phyloP scores from a whole-genome alignment of 2,113 vertebrate genomes.

The Epinephelus cyanopodus region DNA sequence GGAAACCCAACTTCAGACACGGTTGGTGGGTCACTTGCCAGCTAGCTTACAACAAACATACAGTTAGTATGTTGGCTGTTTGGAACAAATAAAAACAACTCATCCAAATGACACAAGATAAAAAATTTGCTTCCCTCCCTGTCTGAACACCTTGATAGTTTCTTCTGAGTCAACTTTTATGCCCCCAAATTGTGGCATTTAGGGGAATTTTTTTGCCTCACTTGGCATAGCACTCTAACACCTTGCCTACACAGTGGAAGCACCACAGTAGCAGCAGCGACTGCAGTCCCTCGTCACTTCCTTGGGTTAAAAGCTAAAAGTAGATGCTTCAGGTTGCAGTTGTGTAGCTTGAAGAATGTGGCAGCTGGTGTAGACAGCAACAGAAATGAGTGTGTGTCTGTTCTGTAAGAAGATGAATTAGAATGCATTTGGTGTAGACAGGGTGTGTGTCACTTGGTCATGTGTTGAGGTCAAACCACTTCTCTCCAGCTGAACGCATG shows the following conservation, averaged over 20 bases:
- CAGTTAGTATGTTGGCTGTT: background rate
- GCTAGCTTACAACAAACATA: background rate
- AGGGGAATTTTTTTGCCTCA: background rate
- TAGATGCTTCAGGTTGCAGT: background rate
- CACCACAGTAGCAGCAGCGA: background rate
- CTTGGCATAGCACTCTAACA: background rate
- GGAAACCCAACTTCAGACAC: background rate
- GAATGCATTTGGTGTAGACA: background rate
- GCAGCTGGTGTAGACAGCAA: background rate
- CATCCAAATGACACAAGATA: too few relatives aligned
- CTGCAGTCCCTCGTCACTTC: background rate
- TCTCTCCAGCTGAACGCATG: background rate
- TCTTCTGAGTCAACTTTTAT: background rate
- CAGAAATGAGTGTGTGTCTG: background rate
- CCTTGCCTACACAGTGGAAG: background rate
- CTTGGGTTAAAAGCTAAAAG: background rate
- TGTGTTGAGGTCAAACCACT: constrained; percentile 13
- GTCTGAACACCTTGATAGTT: background rate
- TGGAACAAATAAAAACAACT: background rate
- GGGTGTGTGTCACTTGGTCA: background rate
- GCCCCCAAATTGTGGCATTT: background rate
- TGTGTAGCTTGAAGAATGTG: background rate
- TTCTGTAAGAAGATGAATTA: background rate
- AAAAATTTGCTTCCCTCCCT: background rate
- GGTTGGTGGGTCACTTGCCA: too few relatives aligned